Evolutionary conservation across 2,113 vertebrate genomes (phyloP).

Genomic region (Laticauda laticaudata): DNA sequence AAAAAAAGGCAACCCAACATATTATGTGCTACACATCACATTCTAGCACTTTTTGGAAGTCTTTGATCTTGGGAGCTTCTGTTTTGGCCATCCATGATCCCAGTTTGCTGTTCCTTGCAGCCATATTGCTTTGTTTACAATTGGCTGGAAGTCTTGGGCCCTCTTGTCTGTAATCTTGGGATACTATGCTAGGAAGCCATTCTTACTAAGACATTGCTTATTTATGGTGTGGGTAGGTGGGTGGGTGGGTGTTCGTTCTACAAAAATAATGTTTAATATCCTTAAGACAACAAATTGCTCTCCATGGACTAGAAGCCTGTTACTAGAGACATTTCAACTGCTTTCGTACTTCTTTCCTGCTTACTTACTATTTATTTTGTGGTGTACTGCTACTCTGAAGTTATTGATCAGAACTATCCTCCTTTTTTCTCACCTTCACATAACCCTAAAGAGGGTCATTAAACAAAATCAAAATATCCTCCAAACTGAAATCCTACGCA

Average conservation of each 20-base stretch:
- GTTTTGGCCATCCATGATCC: background rate
- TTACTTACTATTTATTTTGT: background rate
- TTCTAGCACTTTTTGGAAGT: too few relatives aligned
- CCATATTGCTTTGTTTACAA: background rate
- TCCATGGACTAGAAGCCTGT: background rate
- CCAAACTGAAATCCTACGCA: background rate
- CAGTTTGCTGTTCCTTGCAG: background rate
- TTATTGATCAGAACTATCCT: background rate
- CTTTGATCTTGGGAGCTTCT: background rate
- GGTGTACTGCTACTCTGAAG: background rate
- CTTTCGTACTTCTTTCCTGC: background rate
- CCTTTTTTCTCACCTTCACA: background rate
- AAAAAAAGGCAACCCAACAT: background rate
- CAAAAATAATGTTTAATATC: background rate
- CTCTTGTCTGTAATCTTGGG: background rate
- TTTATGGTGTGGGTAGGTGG: background rate
- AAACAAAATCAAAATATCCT: background rate
- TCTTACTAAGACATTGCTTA: background rate
- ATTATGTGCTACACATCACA: background rate
- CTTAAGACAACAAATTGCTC: background rate
- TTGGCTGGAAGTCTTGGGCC: background rate
- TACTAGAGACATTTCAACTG: background rate
- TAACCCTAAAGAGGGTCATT: background rate
- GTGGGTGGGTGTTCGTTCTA: background rate
- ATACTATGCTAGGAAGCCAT: background rate